phyloP scores from a whole-genome alignment of 2,888 invertebrate species.

The Colostygia pectinataria region DNA sequence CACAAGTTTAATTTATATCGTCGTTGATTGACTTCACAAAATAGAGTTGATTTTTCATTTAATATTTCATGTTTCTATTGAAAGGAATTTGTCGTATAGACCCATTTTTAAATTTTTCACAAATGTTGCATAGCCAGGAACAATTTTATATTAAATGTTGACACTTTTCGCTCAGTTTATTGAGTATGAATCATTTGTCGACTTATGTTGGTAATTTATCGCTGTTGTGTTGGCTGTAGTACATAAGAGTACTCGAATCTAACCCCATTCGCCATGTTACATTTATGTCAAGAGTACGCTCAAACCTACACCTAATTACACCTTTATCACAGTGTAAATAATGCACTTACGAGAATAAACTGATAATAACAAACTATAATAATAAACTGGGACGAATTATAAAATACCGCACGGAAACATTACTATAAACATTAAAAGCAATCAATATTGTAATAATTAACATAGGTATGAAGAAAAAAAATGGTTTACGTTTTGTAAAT shows the following conservation, averaged over 20 bases:
- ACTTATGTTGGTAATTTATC: background rate
- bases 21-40: background rate
- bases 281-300: conserved; percentile 72
- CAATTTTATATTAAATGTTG: no score
- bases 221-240: conserved; percentile 11
- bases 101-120: no score
- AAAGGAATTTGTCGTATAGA: no score
- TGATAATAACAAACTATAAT: conserved; percentile 52
- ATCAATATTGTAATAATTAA: conserved; percentile 39
- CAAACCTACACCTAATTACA: conserved; percentile 70
- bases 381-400: conserved; percentile 54
- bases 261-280: conserved; percentile 42
- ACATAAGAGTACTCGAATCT: conserved; percentile 26
- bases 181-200: no score
- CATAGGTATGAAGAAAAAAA: conserved; percentile 29
- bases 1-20: conserved; percentile 19
- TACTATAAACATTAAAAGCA: conserved; percentile 39
- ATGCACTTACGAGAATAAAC: conserved; percentile 76
- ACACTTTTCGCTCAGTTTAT: no score
- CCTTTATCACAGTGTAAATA: conserved; percentile 82
- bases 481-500: conserved; percentile 41
- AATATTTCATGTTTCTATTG: no score
- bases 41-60: no score
- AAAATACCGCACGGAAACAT: conserved; percentile 44
- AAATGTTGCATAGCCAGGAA: no score